These are phyloP conservation scores for Drosophila paracracens DNA, from an alignment of 2,888 invertebrate species.

Conservation along the genomic window DNA sequence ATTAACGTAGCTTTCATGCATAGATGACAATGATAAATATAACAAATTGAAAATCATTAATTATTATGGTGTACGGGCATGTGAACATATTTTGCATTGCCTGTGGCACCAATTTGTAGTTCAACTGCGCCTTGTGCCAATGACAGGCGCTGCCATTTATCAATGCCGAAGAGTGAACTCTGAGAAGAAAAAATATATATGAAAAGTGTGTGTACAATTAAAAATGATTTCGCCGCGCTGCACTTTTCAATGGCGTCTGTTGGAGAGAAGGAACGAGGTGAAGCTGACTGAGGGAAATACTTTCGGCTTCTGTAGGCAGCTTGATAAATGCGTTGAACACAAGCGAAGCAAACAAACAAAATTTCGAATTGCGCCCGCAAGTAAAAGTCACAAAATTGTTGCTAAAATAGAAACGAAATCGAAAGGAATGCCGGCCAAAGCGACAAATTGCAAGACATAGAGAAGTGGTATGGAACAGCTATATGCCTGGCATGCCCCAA, in stretches of 20 bases:
- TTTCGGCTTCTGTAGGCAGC: slow-evolving; percentile 10
- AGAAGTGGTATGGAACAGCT: slow-evolving; percentile 35
- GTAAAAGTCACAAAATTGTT: slow-evolving; percentile 62
- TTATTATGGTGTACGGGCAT: background rate
- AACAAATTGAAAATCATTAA: slow-evolving; percentile 12
- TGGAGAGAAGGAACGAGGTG: background rate
- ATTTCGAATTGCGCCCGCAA: slow-evolving; percentile 53
- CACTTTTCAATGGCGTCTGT: slow-evolving; percentile 1
- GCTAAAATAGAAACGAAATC: slow-evolving; percentile 63
- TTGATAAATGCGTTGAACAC: slow-evolving; percentile 27
- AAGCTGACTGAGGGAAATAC: background rate
- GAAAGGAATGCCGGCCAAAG: slow-evolving; percentile 54
- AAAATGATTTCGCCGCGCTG: slow-evolving; percentile 41
- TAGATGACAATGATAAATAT: background rate
- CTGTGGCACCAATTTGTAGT: slow-evolving; percentile 17
- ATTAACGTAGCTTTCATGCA: background rate
- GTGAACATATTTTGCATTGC: slow-evolving; percentile 14
- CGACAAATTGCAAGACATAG: slow-evolving; percentile 72
- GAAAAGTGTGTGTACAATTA: slow-evolving; percentile 51
- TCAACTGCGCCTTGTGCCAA: slow-evolving; percentile 1
- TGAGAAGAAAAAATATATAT: slow-evolving; percentile 8
- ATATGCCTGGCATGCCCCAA: slow-evolving; percentile 29
- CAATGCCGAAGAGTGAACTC: slow-evolving; percentile 5
- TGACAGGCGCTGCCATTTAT: slow-evolving; percentile 21
- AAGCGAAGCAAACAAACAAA: slow-evolving; percentile 35